Evolutionary conservation across 2,797 vertebrate species (phyloP).

Genomic region (Microtus californicus): DNA sequence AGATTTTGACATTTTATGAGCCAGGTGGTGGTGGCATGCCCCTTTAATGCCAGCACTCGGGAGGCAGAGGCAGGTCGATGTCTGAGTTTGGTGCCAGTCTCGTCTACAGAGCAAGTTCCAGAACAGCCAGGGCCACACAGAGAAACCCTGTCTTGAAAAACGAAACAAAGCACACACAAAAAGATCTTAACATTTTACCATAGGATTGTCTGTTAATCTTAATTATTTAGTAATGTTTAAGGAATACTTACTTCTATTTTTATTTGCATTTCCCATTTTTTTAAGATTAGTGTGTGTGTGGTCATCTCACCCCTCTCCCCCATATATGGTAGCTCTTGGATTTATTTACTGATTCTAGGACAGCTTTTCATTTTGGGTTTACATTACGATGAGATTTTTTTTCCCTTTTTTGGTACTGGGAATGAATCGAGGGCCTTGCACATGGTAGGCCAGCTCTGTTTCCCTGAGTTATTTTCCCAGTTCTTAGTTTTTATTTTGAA

Average conservation of each 20-base stretch:
- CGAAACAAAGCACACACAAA: neutral
- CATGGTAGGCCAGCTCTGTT: neutral
- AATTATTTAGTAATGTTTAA: conserved; percentile 7
- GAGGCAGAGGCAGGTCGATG: neutral
- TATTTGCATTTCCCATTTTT: conserved; percentile 37
- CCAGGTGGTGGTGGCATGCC: neutral
- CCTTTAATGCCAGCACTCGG: neutral
- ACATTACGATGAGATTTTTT: neutral
- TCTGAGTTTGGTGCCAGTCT: neutral
- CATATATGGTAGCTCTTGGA: neutral
- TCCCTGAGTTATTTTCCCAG: neutral
- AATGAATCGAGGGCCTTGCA: neutral
- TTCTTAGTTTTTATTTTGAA: neutral
- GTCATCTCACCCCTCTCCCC: neutral
- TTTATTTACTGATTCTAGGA: neutral
- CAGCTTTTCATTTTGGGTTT: conserved; percentile 11
- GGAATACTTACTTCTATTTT: conserved; percentile 1
- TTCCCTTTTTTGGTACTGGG: neutral
- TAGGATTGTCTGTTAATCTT: conserved; percentile 7
- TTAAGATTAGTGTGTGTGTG: neutral
- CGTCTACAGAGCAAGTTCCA: neutral
- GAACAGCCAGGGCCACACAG: neutral
- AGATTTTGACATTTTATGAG: neutral
- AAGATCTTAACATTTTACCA: neutral
- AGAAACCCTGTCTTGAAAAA: neutral